Base-by-base conservation (phyloP, 2,797 vertebrate species). In the Microtus agrestis region DNA sequence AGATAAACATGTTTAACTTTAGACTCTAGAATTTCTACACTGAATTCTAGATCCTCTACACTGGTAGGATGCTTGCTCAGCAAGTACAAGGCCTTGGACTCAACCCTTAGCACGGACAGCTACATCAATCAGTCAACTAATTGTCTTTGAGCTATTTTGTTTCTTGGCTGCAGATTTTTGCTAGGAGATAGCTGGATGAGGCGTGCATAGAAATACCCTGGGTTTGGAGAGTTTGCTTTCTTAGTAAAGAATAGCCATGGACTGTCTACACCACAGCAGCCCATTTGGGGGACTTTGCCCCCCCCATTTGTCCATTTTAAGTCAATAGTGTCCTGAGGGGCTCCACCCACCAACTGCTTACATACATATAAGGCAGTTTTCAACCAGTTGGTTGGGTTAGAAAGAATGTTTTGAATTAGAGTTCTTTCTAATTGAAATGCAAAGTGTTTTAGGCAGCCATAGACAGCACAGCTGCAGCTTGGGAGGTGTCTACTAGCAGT, bases 401-500 rank as follows among this genome's bases (percentile, higher is more conserved):
- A 63, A 56, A 48, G 37, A 48, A 51, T 12, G 17, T 61, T 92
- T 94, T 82, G 96, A 91, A 79, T 98, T 98, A 98, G 98, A 99
- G 65, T 98, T 96, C 85, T 98, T 98, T 88, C 98, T 98, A 91
- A 97, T 97, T 11, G 98, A 91, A 98, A 97, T 82, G 19, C 31
- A 71, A 88, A 73, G 80, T 15, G 98, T 99, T 89, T 97, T 98
- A 88, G 87, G 98, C 81, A 98, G 98, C 84, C 98, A 98, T 54
- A 54, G 54, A 54, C 15, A 54, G 54, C 25, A 98, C 98, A 54
- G 98, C 48, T 99, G 99, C 97, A 98, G 98, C 21, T 91, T 89
- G 98, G 98, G 98, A 56, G 37, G 59, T 98, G 51, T 63, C 97
- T 99, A 1, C 93, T 98, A 48, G 99, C 98, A 0, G 95, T 98